Conservation (phyloP, 2,888 invertebrate genomes). For the Pheosia tremula region DNA sequence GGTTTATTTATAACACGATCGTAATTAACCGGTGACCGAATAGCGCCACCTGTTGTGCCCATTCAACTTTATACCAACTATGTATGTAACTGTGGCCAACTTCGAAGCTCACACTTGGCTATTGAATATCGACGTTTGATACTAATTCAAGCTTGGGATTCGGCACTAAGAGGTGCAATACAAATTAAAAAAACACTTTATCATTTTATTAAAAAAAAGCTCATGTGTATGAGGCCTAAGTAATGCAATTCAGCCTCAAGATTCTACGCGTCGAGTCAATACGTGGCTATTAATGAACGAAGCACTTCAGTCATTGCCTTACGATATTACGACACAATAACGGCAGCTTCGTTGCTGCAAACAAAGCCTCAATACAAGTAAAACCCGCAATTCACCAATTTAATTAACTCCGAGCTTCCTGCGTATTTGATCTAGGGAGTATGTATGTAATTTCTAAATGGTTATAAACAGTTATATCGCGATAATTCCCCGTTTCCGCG, state of each 20-base stretch:
- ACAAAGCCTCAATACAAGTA: constrained; percentile 7
- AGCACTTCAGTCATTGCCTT: neutral
- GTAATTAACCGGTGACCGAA: constrained; percentile 71
- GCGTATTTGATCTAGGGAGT: constrained; percentile 37
- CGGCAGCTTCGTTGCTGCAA: constrained; percentile 3
- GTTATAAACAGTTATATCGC: constrained; percentile 39
- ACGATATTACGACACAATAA: neutral
- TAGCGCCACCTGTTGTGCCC: constrained; percentile 72
- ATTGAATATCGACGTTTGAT: constrained; percentile 36
- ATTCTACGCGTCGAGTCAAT: no score
- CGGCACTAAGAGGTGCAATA: neutral
- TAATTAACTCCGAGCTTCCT: constrained; percentile 31
- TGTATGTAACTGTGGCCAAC: constrained; percentile 45
- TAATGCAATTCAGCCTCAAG: no score
- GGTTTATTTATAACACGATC: constrained; percentile 70
- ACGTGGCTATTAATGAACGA: no score
- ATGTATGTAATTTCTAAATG: constrained; percentile 43
- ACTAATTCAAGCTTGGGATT: constrained; percentile 26
- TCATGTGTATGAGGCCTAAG: no score
- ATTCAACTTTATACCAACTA: constrained; percentile 41
- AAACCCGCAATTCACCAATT: constrained; percentile 12
- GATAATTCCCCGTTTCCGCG: constrained; percentile 37
- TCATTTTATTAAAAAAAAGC: no score
- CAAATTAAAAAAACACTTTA: no score
- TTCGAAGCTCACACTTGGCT: constrained; percentile 35